Percentiles rank a stretch among this genome's conserved stretches.
Conservation (phyloP, 1,140 invertebrate species). For the Gonatopus flavifemur region DNA sequence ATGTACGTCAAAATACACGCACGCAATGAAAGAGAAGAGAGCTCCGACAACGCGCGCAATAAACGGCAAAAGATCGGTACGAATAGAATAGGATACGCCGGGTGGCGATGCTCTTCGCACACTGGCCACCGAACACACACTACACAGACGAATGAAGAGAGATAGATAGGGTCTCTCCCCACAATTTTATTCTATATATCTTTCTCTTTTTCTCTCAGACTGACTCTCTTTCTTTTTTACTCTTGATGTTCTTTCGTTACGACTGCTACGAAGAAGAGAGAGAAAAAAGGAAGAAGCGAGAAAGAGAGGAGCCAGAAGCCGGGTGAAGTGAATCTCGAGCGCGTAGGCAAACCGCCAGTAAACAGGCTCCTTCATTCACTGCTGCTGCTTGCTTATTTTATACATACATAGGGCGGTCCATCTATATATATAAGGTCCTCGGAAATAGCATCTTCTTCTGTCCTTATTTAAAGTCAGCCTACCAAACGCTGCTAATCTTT, state of each 20-base stretch:
- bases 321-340: slow-evolving; percentile 37
- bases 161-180: too few relatives aligned
- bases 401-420: slow-evolving; percentile 41
- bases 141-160: too few relatives aligned
- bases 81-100: too few relatives aligned
- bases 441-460: slow-evolving; percentile 47
- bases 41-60: too few relatives aligned
- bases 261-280: background rate
- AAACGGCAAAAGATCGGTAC: too few relatives aligned
- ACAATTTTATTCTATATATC: background rate
- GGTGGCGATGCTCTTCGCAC: too few relatives aligned
- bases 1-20: too few relatives aligned
- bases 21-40: too few relatives aligned
- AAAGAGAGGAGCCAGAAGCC: slow-evolving; percentile 17
- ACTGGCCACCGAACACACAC: too few relatives aligned
- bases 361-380: slow-evolving; percentile 55
- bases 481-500: slow-evolving; percentile 21
- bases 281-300: slow-evolving; percentile 14
- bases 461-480: slow-evolving; percentile 21
- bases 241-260: slow-evolving; percentile 10
- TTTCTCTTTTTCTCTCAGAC: background rate
- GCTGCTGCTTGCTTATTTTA: slow-evolving; percentile 54
- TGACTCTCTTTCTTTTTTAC: background rate
- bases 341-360: slow-evolving; percentile 51
- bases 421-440: slow-evolving; percentile 39